Conservation (phyloP, 2,113 vertebrate genomes). For the Phalacrocorax brasilianus region DNA sequence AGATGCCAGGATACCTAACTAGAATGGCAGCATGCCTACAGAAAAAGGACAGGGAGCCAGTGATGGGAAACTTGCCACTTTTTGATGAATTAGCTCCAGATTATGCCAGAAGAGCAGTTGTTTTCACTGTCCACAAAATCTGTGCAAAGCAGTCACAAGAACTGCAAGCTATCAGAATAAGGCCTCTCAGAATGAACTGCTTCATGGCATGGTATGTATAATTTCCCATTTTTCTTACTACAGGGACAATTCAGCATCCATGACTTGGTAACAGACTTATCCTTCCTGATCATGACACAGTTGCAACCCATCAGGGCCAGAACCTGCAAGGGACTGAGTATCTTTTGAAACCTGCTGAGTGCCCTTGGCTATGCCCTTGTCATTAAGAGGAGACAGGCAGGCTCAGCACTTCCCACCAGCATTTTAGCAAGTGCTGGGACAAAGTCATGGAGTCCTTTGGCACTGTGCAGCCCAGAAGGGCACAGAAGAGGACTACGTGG, state of each 20-base stretch:
- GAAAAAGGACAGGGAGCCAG: neutral
- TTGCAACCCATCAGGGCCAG: neutral
- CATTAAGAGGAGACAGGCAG: neutral
- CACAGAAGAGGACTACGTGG: neutral
- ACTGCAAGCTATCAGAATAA: neutral
- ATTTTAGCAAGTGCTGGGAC: neutral
- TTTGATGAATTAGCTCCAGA: constrained; percentile 5
- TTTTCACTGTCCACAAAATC: neutral
- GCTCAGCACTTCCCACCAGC: neutral
- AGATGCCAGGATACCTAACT: neutral
- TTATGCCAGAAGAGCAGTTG: neutral
- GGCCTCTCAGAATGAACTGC: neutral
- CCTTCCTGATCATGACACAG: neutral
- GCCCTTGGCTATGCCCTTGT: neutral
- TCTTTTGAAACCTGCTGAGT: neutral
- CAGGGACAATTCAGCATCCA: neutral
- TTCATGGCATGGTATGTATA: neutral
- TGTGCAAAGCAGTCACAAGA: neutral
- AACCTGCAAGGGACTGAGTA: neutral
- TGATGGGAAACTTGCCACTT: neutral
- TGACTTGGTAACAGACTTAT: neutral
- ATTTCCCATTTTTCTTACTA: neutral
- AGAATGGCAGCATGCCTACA: neutral
- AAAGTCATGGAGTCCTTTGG: constrained; percentile 30
- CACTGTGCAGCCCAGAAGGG: neutral